A percentile compares a stretch with the other conserved stretches of the same genome.
phyloP scores from a whole-genome alignment of 2,797 vertebrate genomes.

The Characodon lateralis region DNA sequence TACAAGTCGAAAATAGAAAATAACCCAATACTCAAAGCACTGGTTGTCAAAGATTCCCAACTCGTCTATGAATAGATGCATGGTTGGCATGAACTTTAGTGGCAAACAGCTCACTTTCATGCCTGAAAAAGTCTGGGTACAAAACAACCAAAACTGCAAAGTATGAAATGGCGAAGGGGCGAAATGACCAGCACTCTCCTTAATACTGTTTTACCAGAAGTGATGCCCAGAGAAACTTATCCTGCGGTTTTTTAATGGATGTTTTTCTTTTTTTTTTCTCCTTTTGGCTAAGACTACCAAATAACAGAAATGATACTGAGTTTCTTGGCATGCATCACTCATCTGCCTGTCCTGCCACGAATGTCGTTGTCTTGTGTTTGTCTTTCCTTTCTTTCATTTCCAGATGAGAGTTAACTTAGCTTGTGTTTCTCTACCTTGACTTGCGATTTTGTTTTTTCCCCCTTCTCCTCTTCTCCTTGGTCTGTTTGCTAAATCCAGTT shows the following conservation, averaged over 20 bases:
- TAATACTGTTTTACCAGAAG: constrained; percentile 64
- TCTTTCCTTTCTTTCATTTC: constrained; percentile 65
- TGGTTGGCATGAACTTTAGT: background rate
- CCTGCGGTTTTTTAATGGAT: constrained; percentile 41
- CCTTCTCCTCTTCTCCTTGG: constrained; percentile 35
- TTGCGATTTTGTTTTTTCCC: constrained; percentile 37
- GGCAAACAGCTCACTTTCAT: background rate
- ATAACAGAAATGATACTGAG: constrained; percentile 43
- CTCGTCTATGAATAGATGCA: background rate
- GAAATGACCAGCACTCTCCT: constrained; percentile 1
- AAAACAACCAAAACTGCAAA: background rate
- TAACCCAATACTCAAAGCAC: background rate
- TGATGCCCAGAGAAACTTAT: constrained; percentile 66
- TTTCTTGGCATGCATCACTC: constrained; percentile 77
- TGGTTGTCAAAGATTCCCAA: background rate
- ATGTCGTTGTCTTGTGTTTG: constrained; percentile 69
- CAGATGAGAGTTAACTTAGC: constrained; percentile 70
- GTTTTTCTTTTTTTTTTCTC: constrained; percentile 13
- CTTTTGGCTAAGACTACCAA: constrained; percentile 47
- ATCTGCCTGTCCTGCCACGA: constrained; percentile 65
- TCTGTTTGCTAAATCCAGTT: constrained; percentile 44
- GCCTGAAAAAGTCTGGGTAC: background rate
- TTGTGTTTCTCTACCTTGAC: constrained; percentile 38
- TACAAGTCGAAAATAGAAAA: background rate
- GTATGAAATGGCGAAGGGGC: background rate